Evolutionary conservation across 1,140 invertebrate species (phyloP).

Genomic region (Lordiphosa stackelbergi): DNA sequence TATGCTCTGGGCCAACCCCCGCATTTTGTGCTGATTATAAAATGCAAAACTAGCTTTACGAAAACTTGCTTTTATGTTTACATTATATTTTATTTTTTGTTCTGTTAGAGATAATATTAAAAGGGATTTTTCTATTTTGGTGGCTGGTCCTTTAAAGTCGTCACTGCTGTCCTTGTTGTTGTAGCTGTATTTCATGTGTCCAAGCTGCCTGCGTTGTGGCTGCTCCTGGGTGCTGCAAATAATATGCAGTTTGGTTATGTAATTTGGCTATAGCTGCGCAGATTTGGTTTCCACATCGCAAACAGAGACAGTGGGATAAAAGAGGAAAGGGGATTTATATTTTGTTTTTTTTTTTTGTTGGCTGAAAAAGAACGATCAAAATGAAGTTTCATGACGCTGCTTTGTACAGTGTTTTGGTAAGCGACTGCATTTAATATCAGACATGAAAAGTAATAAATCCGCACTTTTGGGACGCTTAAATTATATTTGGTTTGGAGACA

Average conservation of each 20-base stretch:
- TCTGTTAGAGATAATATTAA: constrained; percentile 46
- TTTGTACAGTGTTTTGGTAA: too few relatives aligned
- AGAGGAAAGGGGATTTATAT: too few relatives aligned
- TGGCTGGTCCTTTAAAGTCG: constrained; percentile 31
- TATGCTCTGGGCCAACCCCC: constrained; percentile 36
- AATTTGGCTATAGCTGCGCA: constrained; percentile 60
- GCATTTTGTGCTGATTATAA: constrained; percentile 50
- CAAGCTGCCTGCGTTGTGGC: constrained; percentile 15
- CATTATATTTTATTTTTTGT: constrained; percentile 43
- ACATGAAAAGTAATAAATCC: too few relatives aligned
- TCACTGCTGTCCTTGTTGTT: constrained; percentile 17
- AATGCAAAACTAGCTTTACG: constrained; percentile 63
- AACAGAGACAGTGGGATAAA: too few relatives aligned
- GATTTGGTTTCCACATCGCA: constrained; percentile 19
- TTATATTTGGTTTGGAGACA: too few relatives aligned
- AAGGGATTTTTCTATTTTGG: constrained; percentile 29
- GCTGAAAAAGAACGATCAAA: too few relatives aligned
- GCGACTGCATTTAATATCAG: too few relatives aligned
- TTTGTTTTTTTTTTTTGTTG: too few relatives aligned
- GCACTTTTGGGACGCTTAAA: too few relatives aligned
- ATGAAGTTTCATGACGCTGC: too few relatives aligned
- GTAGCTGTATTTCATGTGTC: constrained; percentile 41
- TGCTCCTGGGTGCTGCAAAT: constrained; percentile 47
- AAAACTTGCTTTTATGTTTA: constrained; percentile 64
- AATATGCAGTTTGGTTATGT: constrained; percentile 48